Evolutionary conservation across 2,888 invertebrate species (phyloP), one percentile per base, ranked within the genome.

Genomic region (Cataglyphis altisquamis): DNA sequence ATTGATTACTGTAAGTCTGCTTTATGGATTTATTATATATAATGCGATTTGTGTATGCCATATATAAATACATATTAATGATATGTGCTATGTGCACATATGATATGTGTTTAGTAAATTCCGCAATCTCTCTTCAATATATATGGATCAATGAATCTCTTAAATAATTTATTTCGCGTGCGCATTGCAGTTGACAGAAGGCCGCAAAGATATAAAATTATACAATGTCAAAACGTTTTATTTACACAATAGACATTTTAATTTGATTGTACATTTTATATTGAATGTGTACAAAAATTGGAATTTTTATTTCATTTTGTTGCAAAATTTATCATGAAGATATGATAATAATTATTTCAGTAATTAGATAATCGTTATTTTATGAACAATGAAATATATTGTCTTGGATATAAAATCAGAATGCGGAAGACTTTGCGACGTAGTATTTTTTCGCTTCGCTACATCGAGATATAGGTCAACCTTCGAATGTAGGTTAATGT

Each of bases 401-500:
- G 1, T 77, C 15, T 41, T 25, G 1, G 4, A 52, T 15, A 18
- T 9, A n/a, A 1, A 77, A 4, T 41, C n/a, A 12, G 25, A 41
- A 45, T 60, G 32, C 21, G 60, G 45, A 72, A 72, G 18, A 70
- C 32, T 9, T 60, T 15, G 45, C n/a, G 25, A 29, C 21, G 67
- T 21, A 4, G 39, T 32, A n/a, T 60, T 62, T 78, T 78, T 72
- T 72, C 12, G 18, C 45, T 41, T 60, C 21, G 36, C 41, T 48
- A 15, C 70, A 45, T 62, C 25, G 45, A 60, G 2, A 64, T 75
- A 64, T 63, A 74, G 78, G 78, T 70, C 78, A 80, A 36, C 25
- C 60, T 80, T 72, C 45, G 45, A 80, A 80, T 80, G 60, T 80
- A 72, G 78, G 78, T 80, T 45, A 80, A 45, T n/a, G 36, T 80